Evolutionary conservation across 64 coral and sea anemone genomes (phyloP).

Genomic region (Pocillopora verrucosa): DNA sequence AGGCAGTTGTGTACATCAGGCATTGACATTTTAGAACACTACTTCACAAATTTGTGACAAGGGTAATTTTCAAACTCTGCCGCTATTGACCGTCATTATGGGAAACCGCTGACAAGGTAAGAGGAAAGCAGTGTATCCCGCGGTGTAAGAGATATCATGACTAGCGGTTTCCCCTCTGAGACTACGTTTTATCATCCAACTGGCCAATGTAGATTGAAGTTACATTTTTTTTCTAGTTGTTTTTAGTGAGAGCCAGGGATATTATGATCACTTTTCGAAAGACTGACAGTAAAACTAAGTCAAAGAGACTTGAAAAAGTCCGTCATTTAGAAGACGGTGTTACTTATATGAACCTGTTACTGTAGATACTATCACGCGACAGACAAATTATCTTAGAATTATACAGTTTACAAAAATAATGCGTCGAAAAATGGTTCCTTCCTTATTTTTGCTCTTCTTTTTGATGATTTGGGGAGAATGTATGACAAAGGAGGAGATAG

Average conservation of each 20-base stretch:
- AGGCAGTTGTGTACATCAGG: conserved; percentile 63
- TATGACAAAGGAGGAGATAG: conserved; percentile 51
- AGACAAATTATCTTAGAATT: background rate
- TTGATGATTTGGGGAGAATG: conserved; percentile 13
- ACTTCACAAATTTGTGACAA: background rate
- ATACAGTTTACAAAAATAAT: conserved; percentile 3
- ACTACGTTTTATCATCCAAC: background rate
- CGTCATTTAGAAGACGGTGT: background rate
- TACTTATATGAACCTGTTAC: background rate
- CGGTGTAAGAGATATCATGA: background rate
- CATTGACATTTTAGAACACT: conserved; percentile 20
- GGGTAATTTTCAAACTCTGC: conserved; percentile 19
- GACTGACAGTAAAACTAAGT: background rate
- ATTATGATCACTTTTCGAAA: background rate
- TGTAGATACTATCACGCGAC: background rate
- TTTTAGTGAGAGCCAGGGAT: background rate
- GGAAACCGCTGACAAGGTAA: conserved; percentile 36
- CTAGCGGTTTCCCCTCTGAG: background rate
- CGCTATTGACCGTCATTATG: conserved; percentile 13
- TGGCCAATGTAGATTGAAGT: background rate
- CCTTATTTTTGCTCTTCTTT: background rate
- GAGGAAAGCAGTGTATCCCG: background rate
- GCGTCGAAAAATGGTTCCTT: background rate
- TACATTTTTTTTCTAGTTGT: background rate
- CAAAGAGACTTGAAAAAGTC: background rate